phyloP scores from a whole-genome alignment of 2,888 invertebrate species.

The Apotomis turbidana region DNA sequence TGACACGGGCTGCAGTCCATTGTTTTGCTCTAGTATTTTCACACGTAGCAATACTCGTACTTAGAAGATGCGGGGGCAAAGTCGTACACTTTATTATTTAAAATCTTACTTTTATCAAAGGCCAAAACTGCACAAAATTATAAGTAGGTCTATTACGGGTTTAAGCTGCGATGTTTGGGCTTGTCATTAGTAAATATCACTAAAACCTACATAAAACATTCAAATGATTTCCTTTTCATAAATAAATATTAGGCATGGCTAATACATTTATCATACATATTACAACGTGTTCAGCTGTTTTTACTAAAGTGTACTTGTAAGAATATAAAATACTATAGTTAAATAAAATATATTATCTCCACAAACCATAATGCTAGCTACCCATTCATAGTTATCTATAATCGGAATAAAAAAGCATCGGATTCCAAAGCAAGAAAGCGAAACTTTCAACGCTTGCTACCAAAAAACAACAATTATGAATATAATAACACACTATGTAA shows the following conservation, averaged over 20 bases:
- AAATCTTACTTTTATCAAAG: neutral
- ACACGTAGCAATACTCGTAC: constrained; percentile 30
- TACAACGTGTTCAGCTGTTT: no score
- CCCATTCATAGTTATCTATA: neutral
- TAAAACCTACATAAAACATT: no score
- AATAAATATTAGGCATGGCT: no score
- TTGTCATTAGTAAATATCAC: no score
- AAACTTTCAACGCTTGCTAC: constrained; percentile 40
- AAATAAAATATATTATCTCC: neutral
- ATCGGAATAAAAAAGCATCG: constrained; percentile 7
- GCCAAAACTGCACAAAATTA: no score
- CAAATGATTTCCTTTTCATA: no score
- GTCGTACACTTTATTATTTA: neutral
- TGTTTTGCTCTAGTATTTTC: constrained; percentile 51
- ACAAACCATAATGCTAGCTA: neutral
- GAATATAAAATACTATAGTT: no score
- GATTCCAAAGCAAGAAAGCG: constrained; percentile 37
- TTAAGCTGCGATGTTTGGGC: no score
- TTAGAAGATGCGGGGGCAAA: neutral
- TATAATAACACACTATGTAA: constrained; percentile 53
- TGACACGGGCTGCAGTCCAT: constrained; percentile 44
- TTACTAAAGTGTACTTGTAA: no score
- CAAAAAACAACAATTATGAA: constrained; percentile 43
- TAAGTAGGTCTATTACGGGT: no score
- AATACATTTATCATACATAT: no score